Evolutionary conservation across 2,113 vertebrate genomes (phyloP).

Genomic region (Nibea coibor): DNA sequence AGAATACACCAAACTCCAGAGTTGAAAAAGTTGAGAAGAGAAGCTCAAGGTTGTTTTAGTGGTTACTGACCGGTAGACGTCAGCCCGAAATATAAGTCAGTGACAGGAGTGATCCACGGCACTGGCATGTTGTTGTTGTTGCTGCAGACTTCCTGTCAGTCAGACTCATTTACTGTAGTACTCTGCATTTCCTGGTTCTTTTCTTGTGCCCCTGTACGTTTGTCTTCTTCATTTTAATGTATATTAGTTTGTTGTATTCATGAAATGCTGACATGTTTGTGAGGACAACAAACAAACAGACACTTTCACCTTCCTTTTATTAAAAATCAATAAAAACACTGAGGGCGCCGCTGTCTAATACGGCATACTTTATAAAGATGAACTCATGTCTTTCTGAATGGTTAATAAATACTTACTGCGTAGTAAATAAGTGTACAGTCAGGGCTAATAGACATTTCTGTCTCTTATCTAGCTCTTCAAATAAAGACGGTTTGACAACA

Average conservation of each 20-base stretch:
- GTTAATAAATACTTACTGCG: neutral
- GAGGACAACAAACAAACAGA: neutral
- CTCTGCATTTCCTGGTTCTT: neutral
- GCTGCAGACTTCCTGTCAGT: conserved; percentile 26
- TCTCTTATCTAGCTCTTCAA: neutral
- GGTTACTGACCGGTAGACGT: neutral
- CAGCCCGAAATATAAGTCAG: neutral
- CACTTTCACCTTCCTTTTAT: too few species aligned
- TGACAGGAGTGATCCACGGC: neutral
- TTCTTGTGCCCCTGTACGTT: too few species aligned
- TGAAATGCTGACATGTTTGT: neutral
- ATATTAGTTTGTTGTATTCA: neutral
- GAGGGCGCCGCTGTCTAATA: too few species aligned
- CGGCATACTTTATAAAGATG: too few species aligned
- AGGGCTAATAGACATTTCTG: too few species aligned
- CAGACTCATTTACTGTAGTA: neutral
- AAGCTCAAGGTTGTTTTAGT: conserved; percentile 6
- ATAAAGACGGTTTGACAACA: neutral
- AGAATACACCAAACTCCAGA: neutral
- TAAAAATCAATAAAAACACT: too few species aligned
- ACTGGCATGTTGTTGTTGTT: neutral
- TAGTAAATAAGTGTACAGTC: neutral
- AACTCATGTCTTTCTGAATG: neutral
- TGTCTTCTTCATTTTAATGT: neutral
- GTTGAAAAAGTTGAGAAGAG: conserved; percentile 2